Base-by-base conservation (phyloP, 2,113 vertebrate genomes). In the Poeciliopsis occidentalis region DNA sequence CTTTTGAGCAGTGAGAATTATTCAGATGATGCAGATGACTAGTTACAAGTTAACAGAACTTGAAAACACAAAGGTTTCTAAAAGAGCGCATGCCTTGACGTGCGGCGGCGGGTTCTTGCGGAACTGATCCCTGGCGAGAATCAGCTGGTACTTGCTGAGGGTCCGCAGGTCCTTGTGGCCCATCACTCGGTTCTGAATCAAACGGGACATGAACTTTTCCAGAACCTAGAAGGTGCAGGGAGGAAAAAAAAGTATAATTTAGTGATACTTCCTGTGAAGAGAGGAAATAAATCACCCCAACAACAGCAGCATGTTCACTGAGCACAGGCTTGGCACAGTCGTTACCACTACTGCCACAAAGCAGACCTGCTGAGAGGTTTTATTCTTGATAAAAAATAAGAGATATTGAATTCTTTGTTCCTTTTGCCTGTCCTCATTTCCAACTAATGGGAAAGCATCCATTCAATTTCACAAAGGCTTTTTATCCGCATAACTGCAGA, bases 91-190 rank as follows among this genome's bases (percentile, higher is more conserved):
- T 91, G 97, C 97, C 93, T 70, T 65, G 63, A 95, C 69, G 64
- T 94, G 82, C 12, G 95, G 69, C 6, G 95, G 93, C 0, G 97
- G 97, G 76, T 98, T 98, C 87, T 96, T 97, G 72, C 97, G 94
- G 64, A 97, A 97, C 60, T 99, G 97, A 44, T 99, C 97, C 85
- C 97, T 95, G 64, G 96, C 95, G 15, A 99, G 93, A 79, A 99
- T 97, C 73, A 99, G 77, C 94, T 99, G 97, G 79, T 96, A 99
- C 87, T 99, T 99, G 29, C 95, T 95, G 60, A 99, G 93, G 65
- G 67, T 94, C 75, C 93, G 91, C 60, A 99, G 93, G 63, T 98
- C 96, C 32, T 91, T 91, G 54, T 89, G 93, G 41, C 85, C 89
- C 81, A 99, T 90, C 78, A 95, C 93, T 26, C 94, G 94, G 72